Base-by-base conservation (phyloP, 2,888 invertebrate species). In the Chrysolina haemoptera region DNA sequence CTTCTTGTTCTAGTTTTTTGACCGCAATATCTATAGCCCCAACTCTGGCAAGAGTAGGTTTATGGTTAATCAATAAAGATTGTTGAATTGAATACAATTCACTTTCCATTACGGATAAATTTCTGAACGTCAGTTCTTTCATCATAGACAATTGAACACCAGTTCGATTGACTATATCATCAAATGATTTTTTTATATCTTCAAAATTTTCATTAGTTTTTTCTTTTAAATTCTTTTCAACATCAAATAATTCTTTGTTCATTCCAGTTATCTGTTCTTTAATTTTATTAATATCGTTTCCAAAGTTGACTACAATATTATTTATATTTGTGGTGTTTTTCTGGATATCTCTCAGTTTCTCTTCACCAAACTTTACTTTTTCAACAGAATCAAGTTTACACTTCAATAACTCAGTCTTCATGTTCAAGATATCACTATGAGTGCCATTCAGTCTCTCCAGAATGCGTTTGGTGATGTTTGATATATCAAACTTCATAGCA, bases 1-100 rank as follows among this genome's bases (percentile, higher is more conserved):
- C 10, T 53, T 4, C 20, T 2, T 53, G 11, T 12, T 20, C 5
- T 12, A 53, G 12, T 11, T 59, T n/a, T n/a, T 27, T 8, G 12
- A 59, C 12, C 3, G 14, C n/a, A n/a, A 9, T n/a, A 1, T 27
- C 22, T n/a, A n/a, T 59, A 2, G 27, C 12, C 14, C n/a, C 53
- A 12, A 53, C 53, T 53, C 20, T 53, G 9, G 5, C 5, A 22
- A 18, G 59, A 27, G 35, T 14, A 4, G 59, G n/a, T 59, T 35
- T 16, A n/a, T 59, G 59, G 27, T 35, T 59, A n/a, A 14, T 35
- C 59, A 59, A 59, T 35, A 35, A n/a, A 59, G 27, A n/a, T 16
- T 27, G 12, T n/a, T 16, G 12, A n/a, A 16, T 27, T 9, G 10
- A 16, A 9, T 8, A 35, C 0, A 59, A 27, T 27, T 59, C 16